Evolutionary conservation across 2,113 vertebrate genomes (phyloP).

Genomic region (Dasyprocta punctata): DNA sequence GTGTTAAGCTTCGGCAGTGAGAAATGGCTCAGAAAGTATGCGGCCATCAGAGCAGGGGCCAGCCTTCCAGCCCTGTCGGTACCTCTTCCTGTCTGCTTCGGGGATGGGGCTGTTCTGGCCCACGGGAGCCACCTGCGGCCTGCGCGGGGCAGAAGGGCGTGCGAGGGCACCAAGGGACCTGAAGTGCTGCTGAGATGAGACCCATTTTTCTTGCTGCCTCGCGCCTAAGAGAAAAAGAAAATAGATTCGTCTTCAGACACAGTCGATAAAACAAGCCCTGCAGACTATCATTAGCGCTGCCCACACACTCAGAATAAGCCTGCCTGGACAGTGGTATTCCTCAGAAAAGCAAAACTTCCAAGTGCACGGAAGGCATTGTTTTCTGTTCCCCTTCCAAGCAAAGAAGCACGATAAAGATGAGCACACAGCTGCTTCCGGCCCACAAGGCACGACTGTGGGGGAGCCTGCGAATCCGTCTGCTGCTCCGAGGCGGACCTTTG

Average conservation of each 20-base stretch:
- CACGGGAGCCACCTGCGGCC: neutral
- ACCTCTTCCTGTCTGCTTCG: neutral
- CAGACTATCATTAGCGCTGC: slow-evolving; percentile 60
- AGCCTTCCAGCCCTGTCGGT: neutral
- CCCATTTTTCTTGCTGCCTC: slow-evolving; percentile 42
- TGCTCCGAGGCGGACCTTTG: slow-evolving; percentile 21
- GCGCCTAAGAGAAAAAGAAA: slow-evolving; percentile 62
- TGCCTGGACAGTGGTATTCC: neutral
- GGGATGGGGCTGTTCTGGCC: neutral
- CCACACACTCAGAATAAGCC: slow-evolving; percentile 26
- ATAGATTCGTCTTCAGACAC: slow-evolving; percentile 5
- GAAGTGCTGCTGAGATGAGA: neutral
- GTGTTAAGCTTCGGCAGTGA: neutral
- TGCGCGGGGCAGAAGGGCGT: neutral
- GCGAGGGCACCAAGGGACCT: neutral
- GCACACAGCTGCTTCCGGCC: neutral
- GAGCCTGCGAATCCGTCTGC: slow-evolving; percentile 65
- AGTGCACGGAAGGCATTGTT: neutral
- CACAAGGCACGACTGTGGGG: neutral
- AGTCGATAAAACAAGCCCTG: slow-evolving; percentile 55
- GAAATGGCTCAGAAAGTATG: neutral
- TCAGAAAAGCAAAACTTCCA: slow-evolving; percentile 57
- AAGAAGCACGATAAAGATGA: neutral
- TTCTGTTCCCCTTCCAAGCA: neutral
- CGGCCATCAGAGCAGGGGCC: neutral